Conservation (phyloP, 2,113 vertebrate species). For the Clarias magur region DNA sequence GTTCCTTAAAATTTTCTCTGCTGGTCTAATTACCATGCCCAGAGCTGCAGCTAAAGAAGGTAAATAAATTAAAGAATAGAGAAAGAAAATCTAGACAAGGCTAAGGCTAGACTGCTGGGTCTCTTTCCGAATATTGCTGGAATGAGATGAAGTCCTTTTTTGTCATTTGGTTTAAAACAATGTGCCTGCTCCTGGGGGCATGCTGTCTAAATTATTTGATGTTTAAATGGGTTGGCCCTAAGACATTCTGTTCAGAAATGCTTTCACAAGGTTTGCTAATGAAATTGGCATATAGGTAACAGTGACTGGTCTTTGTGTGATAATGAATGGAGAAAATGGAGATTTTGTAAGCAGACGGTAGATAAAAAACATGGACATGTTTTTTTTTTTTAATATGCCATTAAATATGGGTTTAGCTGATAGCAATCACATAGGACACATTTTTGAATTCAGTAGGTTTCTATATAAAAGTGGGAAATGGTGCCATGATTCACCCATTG, state of each 20-base stretch:
- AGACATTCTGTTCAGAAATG: conserved; percentile 45
- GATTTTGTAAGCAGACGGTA: conserved; percentile 21
- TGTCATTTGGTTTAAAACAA: conserved; percentile 53
- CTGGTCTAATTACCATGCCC: conserved; percentile 45
- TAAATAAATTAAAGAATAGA: conserved; percentile 36
- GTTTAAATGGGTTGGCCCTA: conserved; percentile 48
- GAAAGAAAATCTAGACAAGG: conserved; percentile 33
- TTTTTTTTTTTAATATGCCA: conserved; percentile 31
- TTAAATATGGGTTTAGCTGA: conserved; percentile 24
- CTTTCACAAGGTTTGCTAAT: conserved; percentile 52
- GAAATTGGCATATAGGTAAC: conserved; percentile 51
- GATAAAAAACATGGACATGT: conserved; percentile 27
- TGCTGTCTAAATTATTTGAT: conserved; percentile 48
- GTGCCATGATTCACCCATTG: background rate
- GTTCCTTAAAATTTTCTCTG: conserved; percentile 28
- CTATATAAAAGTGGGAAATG: background rate
- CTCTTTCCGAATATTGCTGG: conserved; percentile 48
- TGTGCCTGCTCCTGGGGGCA: conserved; percentile 46
- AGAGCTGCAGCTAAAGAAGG: conserved; percentile 11
- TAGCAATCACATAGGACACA: background rate
- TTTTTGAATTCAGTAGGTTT: conserved; percentile 15
- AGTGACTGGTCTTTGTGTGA: conserved; percentile 47
- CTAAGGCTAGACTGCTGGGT: conserved; percentile 40
- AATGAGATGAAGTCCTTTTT: conserved; percentile 50
- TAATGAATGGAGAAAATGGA: conserved; percentile 39